Base-by-base conservation (phyloP, 2,888 invertebrate genomes). In the Lepidocyrtoides sp. region DNA sequence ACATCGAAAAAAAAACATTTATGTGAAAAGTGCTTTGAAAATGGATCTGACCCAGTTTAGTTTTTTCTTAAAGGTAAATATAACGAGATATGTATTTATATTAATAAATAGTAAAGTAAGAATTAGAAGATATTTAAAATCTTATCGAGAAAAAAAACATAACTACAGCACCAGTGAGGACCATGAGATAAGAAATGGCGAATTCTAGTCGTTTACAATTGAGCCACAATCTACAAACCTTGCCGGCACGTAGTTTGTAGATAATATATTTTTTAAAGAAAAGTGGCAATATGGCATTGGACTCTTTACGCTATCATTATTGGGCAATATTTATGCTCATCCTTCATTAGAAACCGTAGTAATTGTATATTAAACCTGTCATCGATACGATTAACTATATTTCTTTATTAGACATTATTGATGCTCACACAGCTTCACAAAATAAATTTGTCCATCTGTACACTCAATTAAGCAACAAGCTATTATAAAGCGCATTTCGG, bases 391-490 rank as follows among this genome's bases (percentile, higher is more conserved):
- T 66, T 66, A 5, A 7, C n/a, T 12, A 32, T 29, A 29, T 29
- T 14, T 14, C 54, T 54, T 54, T 29, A 54, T 57, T 17, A 20
- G n/a, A 32, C n/a, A 54, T 48, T 48, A n/a, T 48, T 29, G n/a
- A 32, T 32, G 66, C 17, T 32, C 1, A 26, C 1, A 26, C 8
- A 20, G 1, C 10, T 60, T 2, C 12, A 26, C 26, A 10, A 66
- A 66, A 66, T 66, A 66, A 66, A 36, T 75, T 12, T 48, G 72
- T 75, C 20, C 48, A 44, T 44, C n/a, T 29, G 12, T 66, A 23
- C 5, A 17, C 12, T 75, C 69, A 69, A 69, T 69, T 69, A 41
- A 36, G 7, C 36, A 36, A 69, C 69, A 10, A 69, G 44, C 48
- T 69, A 69, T 26, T 48, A 48, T 36, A 36, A 36, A 36, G 2